A percentile compares a stretch with the other conserved stretches of the same genome.
Conservation (phyloP, 2,113 vertebrate species). For the Sander lucioperca region DNA sequence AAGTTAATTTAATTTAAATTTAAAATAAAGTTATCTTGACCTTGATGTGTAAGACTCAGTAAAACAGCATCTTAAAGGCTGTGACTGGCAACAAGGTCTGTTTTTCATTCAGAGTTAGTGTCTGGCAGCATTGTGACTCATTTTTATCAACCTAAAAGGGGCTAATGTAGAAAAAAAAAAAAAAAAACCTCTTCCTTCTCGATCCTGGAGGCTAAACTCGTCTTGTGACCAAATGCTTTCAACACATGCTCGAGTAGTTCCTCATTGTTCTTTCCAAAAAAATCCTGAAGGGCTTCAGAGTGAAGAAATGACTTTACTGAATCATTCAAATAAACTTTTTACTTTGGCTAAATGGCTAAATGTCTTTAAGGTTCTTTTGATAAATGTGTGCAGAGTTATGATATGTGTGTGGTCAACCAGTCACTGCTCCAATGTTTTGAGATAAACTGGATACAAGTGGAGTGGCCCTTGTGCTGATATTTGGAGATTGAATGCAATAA, state of each 20-base stretch:
- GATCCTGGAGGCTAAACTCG: conserved; percentile 14
- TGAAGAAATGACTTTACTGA: conserved; percentile 1
- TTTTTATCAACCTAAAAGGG: neutral
- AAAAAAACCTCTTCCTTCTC: neutral
- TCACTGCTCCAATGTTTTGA: neutral
- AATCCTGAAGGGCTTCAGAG: neutral
- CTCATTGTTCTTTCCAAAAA: conserved; percentile 27
- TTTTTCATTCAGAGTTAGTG: neutral
- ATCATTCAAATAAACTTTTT: neutral
- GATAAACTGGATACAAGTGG: neutral
- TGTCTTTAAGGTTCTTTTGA: neutral
- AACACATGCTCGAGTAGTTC: conserved; percentile 37
- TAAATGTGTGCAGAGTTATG: neutral
- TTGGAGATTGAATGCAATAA: neutral
- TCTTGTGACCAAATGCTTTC: conserved; percentile 55
- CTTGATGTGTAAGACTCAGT: neutral
- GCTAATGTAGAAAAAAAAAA: neutral
- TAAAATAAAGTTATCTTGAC: too few relatives aligned
- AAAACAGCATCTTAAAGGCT: neutral
- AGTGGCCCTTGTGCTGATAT: neutral
- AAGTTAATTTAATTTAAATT: too few relatives aligned
- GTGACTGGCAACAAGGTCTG: neutral
- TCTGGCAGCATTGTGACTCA: neutral
- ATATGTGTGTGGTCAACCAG: neutral
- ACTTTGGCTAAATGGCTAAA: neutral